A percentile compares a stretch with the other conserved stretches of the same genome.
Conservation (phyloP, 2,888 invertebrate species). For the Gonocerus acuteangulatus region DNA sequence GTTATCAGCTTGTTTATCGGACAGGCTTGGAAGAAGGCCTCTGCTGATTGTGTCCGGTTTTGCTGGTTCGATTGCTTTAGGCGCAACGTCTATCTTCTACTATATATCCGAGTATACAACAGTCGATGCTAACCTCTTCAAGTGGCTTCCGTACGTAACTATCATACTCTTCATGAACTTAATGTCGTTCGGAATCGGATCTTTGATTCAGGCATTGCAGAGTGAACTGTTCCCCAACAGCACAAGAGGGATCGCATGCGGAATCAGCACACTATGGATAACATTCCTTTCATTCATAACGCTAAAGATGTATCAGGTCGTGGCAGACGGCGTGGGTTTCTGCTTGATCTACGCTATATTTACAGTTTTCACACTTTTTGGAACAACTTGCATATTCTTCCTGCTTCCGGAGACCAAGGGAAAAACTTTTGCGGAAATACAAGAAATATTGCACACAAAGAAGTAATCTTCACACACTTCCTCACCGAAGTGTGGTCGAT, state of each 20-base stretch:
- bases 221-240: conserved; percentile 57
- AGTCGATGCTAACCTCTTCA: conserved; percentile 42
- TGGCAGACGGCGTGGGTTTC: conserved; percentile 32
- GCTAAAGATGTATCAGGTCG: conserved; percentile 49
- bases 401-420: conserved; percentile 59
- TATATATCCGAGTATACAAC: conserved; percentile 26
- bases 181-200: conserved; percentile 54
- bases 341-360: conserved; percentile 34
- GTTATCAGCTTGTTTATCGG: conserved; percentile 32
- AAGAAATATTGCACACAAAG: conserved; percentile 48
- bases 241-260: conserved; percentile 54
- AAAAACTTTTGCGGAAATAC: conserved; percentile 60
- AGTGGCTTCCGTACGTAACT: conserved; percentile 48
- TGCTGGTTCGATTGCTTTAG: conserved; percentile 26
- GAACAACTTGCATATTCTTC: conserved; percentile 32
- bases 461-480: too few species aligned
- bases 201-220: conserved; percentile 54
- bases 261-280: conserved; percentile 50
- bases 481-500: too few species aligned
- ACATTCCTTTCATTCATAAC: conserved; percentile 52
- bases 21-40: conserved; percentile 34
- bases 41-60: conserved; percentile 33
- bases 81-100: conserved; percentile 30
- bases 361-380: conserved; percentile 26
- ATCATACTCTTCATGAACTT: conserved; percentile 52